A percentile compares a stretch with the other conserved stretches of the same genome.
Conservation (phyloP, 2,888 invertebrate species). For the Spialia ferax region DNA sequence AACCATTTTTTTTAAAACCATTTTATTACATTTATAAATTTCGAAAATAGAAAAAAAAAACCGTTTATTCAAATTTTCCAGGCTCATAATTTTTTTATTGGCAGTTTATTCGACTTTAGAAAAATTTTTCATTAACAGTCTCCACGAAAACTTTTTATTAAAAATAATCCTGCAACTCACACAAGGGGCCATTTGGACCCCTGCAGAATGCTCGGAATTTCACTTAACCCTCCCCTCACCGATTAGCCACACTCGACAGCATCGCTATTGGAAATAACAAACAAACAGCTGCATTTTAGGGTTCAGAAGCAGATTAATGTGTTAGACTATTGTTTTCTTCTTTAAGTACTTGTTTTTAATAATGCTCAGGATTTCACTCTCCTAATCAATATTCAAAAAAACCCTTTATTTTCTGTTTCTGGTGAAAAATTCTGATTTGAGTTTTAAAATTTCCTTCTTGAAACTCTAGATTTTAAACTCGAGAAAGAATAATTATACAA, state of each 20-base stretch:
- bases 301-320: constrained; percentile 30
- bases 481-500: too few species aligned
- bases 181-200: constrained; percentile 44
- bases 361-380: neutral
- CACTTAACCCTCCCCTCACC: constrained; percentile 40
- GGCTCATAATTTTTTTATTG: too few species aligned
- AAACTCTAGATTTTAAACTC: too few species aligned
- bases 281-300: constrained; percentile 40
- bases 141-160: neutral
- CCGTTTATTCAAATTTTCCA: too few species aligned
- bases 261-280: constrained; percentile 38
- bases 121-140: neutral
- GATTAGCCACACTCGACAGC: constrained; percentile 42
- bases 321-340: constrained; percentile 6
- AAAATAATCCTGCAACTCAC: constrained; percentile 24
- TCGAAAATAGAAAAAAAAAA: too few species aligned
- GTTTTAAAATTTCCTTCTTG: too few species aligned
- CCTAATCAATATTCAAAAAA: too few species aligned
- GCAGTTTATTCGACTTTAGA: neutral
- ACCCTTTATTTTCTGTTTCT: too few species aligned
- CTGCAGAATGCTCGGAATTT: constrained; percentile 41
- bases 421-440: too few species aligned
- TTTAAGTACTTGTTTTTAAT: neutral
- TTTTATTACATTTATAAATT: too few species aligned
- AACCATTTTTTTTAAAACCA: too few species aligned